Conservation (phyloP, 2,888 invertebrate genomes). For the Limnephilus auricula region DNA sequence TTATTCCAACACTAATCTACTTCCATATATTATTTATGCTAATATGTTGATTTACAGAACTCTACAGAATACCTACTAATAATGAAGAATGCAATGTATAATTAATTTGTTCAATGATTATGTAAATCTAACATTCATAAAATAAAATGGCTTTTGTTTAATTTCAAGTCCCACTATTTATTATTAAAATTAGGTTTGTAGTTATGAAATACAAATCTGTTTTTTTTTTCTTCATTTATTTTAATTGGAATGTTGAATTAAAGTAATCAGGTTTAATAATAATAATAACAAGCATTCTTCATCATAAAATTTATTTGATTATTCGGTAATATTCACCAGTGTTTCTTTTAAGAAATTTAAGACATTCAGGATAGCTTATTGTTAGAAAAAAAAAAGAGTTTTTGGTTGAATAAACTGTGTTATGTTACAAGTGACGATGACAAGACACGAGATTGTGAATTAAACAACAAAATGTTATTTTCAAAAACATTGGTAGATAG, state of each 20-base stretch:
- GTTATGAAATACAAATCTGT: not conserved
- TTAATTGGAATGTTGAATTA: not conserved
- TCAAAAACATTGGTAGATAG: not conserved
- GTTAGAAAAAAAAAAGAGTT: not conserved
- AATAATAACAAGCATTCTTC: not conserved
- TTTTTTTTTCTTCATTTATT: not conserved
- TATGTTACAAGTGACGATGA: not conserved
- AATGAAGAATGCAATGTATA: not conserved
- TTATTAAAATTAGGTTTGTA: not conserved
- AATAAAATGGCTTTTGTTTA: not conserved
- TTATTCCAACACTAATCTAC: not conserved
- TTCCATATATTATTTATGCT: not conserved
- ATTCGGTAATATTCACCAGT: not conserved
- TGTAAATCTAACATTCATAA: not conserved
- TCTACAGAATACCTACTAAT: not conserved
- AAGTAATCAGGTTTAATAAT: not conserved
- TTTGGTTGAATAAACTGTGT: not conserved
- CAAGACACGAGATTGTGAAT: not conserved
- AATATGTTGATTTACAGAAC: not conserved
- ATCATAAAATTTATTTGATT: not conserved
- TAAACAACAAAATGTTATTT: not conserved
- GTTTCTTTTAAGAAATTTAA: not conserved
- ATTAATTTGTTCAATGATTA: not conserved
- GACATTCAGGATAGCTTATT: not conserved
- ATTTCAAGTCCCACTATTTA: not conserved